Percentiles rank a stretch among this genome's conserved stretches.
These are phyloP conservation scores for Pterostichus madidus DNA, from an alignment of 2,888 invertebrate genomes.

Conservation along the genomic window DNA sequence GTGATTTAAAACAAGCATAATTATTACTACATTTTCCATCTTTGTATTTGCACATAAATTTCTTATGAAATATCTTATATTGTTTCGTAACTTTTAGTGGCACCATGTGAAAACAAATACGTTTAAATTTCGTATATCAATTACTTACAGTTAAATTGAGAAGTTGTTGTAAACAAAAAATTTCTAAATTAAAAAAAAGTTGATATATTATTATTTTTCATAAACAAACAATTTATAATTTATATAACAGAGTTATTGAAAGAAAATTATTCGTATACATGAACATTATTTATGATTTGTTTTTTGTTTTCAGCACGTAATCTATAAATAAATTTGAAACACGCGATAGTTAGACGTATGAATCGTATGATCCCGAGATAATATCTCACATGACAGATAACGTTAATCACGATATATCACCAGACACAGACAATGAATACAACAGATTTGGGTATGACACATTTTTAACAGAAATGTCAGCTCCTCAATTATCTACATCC, in stretches of 20 bases:
- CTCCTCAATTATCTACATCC: constrained; percentile 18
- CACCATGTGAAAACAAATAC: too few relatives aligned
- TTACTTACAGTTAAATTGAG: too few relatives aligned
- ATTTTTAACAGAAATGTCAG: constrained; percentile 40
- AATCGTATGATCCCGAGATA: constrained; percentile 39
- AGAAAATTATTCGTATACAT: constrained; percentile 28
- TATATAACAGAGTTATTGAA: constrained; percentile 13
- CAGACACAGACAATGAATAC: constrained; percentile 7
- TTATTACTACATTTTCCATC: too few relatives aligned
- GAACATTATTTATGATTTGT: background rate
- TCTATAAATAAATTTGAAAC: constrained; percentile 27
- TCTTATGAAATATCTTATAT: too few relatives aligned
- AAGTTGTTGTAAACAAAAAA: too few relatives aligned
- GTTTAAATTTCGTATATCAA: too few relatives aligned
- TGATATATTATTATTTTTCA: background rate
- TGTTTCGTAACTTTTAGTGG: too few relatives aligned
- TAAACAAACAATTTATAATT: constrained; percentile 18
- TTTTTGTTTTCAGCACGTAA: constrained; percentile 10
- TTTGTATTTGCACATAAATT: too few relatives aligned
- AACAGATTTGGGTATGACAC: constrained; percentile 8
- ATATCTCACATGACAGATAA: constrained; percentile 34
- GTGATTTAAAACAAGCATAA: too few relatives aligned
- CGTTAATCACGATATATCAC: constrained; percentile 32
- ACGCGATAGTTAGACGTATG: constrained; percentile 12
- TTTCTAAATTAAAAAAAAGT: background rate